Evolutionary conservation across 2,113 vertebrate species (phyloP).

Genomic region (Actinemys pallida): DNA sequence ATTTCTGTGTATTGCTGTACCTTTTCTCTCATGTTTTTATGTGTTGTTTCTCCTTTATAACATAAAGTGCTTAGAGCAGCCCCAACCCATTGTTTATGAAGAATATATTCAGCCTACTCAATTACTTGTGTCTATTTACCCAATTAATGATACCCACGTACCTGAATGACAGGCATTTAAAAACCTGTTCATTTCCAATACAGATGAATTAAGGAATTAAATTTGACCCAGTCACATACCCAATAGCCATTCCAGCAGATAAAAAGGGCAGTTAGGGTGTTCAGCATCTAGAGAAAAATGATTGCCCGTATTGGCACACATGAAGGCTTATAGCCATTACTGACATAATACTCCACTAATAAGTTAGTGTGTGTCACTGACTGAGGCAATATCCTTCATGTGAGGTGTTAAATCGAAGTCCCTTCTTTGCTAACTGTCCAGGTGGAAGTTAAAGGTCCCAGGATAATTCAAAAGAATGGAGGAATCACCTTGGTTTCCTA

Average conservation of each 20-base stretch:
- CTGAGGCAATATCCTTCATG: background rate
- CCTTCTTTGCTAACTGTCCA: background rate
- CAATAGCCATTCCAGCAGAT: background rate
- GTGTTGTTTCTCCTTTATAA: background rate
- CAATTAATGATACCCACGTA: background rate
- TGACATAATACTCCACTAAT: background rate
- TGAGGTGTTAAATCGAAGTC: background rate
- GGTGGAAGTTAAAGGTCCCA: background rate
- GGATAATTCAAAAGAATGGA: background rate
- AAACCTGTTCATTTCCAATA: background rate
- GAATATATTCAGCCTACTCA: background rate
- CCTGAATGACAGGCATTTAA: background rate
- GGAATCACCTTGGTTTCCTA: background rate
- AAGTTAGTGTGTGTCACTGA: background rate
- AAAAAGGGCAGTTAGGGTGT: background rate
- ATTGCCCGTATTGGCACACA: background rate
- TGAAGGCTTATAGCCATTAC: rapidly evolving
- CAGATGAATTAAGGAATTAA: background rate
- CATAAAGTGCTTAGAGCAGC: background rate
- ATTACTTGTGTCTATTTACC: background rate
- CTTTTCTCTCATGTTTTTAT: background rate
- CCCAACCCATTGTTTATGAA: background rate
- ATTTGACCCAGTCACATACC: background rate
- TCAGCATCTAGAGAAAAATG: background rate
- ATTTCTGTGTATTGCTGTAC: background rate